Conservation (phyloP, 2,113 vertebrate genomes). For the Condylura cristata region DNA sequence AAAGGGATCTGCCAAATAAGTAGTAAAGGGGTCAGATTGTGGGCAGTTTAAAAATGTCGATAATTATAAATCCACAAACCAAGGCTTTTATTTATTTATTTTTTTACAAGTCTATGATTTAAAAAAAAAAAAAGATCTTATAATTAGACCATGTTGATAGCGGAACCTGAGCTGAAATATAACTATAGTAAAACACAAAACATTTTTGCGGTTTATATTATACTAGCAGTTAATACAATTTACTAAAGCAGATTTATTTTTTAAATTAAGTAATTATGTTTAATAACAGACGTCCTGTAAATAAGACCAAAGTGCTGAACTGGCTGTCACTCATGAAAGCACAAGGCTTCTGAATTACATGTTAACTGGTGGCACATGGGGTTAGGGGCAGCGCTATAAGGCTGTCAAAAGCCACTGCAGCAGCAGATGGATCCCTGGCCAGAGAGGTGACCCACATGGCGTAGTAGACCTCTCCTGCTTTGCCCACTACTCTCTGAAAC, state of each 20-base stretch:
- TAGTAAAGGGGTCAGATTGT: not conserved
- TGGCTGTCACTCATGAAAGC: not conserved
- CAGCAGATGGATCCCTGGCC: no score
- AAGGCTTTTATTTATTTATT: not conserved
- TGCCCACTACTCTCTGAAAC: no score
- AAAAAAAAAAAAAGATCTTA: slow-evolving; percentile 1
- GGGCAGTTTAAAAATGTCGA: not conserved
- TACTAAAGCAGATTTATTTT: not conserved
- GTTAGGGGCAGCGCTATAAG: no score
- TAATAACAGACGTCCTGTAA: slow-evolving; percentile 23
- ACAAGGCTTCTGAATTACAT: not conserved
- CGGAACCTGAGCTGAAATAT: slow-evolving; percentile 27
- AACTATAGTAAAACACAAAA: slow-evolving; percentile 37
- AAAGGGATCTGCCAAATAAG: slow-evolving; percentile 14
- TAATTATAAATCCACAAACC: not conserved
- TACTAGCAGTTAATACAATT: not conserved
- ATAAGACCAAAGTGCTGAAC: not conserved
- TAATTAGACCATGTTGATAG: not conserved
- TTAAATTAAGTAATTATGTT: not conserved
- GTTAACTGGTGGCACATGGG: no score
- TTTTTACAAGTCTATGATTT: not conserved
- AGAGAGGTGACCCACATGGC: no score
- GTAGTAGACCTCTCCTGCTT: no score
- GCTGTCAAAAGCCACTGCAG: no score
- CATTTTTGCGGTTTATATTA: not conserved